Percentiles rank a stretch among this genome's conserved stretches.
phyloP scores from a whole-genome alignment of 2,888 invertebrate genomes.

The Monochamus alternatus region DNA sequence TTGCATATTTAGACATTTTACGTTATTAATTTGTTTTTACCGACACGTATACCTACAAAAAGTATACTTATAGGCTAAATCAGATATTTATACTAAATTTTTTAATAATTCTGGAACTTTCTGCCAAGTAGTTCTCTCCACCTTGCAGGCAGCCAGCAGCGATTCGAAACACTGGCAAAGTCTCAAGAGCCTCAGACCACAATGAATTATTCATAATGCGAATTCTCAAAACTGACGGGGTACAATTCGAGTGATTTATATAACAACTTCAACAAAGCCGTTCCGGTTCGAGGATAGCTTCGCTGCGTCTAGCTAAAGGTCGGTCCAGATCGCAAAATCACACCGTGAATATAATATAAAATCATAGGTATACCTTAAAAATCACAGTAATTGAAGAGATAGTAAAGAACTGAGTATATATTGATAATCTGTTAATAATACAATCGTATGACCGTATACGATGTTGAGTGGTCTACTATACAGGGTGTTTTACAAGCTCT shows the following conservation, averaged over 20 bases:
- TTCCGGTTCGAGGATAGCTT: neutral
- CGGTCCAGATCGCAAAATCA: neutral
- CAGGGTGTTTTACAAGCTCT: too few relatives aligned
- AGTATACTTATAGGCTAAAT: too few relatives aligned
- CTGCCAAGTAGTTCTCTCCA: slow-evolving; percentile 4
- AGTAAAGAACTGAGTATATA: too few relatives aligned
- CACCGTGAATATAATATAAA: neutral
- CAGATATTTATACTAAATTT: too few relatives aligned
- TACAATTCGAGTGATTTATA: slow-evolving; percentile 57
- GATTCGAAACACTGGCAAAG: slow-evolving; percentile 46
- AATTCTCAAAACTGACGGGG: slow-evolving; percentile 55
- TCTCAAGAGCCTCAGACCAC: slow-evolving; percentile 52
- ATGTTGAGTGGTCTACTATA: too few relatives aligned
- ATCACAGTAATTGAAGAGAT: too few relatives aligned
- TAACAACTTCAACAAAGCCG: slow-evolving; percentile 35
- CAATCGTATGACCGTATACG: too few relatives aligned
- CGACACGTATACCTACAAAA: too few relatives aligned
- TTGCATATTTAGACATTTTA: too few relatives aligned
- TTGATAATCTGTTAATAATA: too few relatives aligned
- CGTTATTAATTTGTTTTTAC: too few relatives aligned
- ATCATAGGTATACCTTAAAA: too few relatives aligned
- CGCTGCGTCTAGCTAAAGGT: neutral
- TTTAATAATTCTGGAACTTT: neutral
- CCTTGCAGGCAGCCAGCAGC: neutral
- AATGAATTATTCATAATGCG: slow-evolving; percentile 57